Evolutionary conservation across 2,888 invertebrate species (phyloP).

Genomic region (Achlya flavicornis): DNA sequence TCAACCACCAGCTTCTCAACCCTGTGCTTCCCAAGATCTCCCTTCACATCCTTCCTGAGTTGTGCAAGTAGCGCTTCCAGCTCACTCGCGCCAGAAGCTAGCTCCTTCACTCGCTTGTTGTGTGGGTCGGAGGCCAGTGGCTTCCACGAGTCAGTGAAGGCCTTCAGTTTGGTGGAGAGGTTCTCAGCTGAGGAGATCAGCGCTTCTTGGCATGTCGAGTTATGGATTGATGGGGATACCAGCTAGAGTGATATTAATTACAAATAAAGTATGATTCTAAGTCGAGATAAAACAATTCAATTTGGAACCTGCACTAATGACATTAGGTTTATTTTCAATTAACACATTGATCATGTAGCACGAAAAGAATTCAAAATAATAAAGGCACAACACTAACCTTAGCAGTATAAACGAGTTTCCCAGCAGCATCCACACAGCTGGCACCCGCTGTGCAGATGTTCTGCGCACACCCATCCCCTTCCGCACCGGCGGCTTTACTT

Average conservation of each 20-base stretch:
- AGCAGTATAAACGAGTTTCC: constrained; percentile 56
- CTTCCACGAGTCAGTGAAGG: constrained; percentile 46
- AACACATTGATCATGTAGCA: no score
- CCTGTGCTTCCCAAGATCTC: constrained; percentile 44
- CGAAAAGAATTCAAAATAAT: no score
- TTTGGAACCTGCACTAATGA: no score
- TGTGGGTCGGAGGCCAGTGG: constrained; percentile 40
- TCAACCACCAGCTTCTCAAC: constrained; percentile 49
- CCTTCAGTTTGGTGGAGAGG: constrained; percentile 41
- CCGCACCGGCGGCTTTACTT: constrained; percentile 14
- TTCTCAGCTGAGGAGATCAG: constrained; percentile 49
- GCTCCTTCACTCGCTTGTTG: constrained; percentile 31
- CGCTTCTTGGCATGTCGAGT: constrained; percentile 50
- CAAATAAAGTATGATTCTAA: background rate
- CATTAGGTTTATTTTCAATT: no score
- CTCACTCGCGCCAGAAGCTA: constrained; percentile 35
- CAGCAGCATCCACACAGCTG: constrained; percentile 47
- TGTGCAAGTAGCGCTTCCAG: constrained; percentile 43
- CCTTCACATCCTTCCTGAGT: constrained; percentile 47
- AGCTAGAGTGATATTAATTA: constrained; percentile 39
- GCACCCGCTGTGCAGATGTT: constrained; percentile 41
- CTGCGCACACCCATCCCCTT: constrained; percentile 20
- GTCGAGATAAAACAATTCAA: no score
- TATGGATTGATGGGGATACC: constrained; percentile 60
- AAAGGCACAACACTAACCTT: constrained; percentile 39